Evolutionary conservation across 1,140 invertebrate genomes (phyloP).

Genomic region (Drosophila jambulina): DNA sequence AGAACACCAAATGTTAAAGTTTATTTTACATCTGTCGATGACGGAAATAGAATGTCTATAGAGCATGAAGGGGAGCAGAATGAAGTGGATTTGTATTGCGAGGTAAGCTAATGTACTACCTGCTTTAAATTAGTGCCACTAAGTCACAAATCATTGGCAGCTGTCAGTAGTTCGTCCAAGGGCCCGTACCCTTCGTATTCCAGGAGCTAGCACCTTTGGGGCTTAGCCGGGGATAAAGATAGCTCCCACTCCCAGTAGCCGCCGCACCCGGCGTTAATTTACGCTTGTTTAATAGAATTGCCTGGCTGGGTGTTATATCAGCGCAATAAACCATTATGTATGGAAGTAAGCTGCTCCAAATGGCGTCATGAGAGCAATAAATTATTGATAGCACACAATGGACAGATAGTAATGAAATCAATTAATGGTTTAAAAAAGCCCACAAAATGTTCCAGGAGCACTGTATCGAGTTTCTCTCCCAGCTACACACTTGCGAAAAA

Average conservation of each 20-base stretch:
- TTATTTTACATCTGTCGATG: background rate
- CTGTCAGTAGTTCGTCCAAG: constrained; percentile 24
- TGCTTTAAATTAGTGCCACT: constrained; percentile 43
- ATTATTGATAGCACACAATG: constrained; percentile 61
- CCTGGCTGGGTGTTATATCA: constrained; percentile 37
- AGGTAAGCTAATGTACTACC: constrained; percentile 36
- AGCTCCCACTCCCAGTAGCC: constrained; percentile 6
- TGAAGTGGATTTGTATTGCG: background rate
- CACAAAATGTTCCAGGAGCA: constrained; percentile 40
- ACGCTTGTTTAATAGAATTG: constrained; percentile 61
- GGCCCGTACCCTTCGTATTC: background rate
- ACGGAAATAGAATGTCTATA: constrained; percentile 20
- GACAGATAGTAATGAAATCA: constrained; percentile 61
- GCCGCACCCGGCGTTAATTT: constrained; percentile 32
- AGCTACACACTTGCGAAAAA: constrained; percentile 52
- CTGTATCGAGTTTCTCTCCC: constrained; percentile 29
- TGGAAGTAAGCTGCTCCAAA: constrained; percentile 49
- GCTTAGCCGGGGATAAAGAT: constrained; percentile 14
- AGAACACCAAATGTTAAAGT: constrained; percentile 12
- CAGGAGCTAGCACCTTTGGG: background rate
- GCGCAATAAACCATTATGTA: constrained; percentile 56
- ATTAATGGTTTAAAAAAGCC: constrained; percentile 56
- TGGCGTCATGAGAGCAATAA: constrained; percentile 72
- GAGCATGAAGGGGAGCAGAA: background rate
- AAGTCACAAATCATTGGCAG: constrained; percentile 43